A percentile compares a stretch with the other conserved stretches of the same genome.
Evolutionary conservation across 2,797 vertebrate species (phyloP).

Genomic region (Austrolebias charrua): DNA sequence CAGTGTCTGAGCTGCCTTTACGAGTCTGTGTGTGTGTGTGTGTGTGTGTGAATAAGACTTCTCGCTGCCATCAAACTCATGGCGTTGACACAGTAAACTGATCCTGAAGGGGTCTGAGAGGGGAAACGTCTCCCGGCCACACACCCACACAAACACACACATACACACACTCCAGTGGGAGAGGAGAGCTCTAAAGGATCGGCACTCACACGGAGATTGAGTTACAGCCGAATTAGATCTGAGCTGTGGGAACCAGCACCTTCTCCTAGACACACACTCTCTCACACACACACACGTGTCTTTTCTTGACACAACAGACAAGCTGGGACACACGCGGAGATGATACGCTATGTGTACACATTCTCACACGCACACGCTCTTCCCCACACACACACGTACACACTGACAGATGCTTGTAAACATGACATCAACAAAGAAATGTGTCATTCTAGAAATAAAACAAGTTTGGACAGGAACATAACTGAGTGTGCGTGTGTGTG

Average conservation of each 20-base stretch:
- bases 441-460: slow-evolving; percentile 17
- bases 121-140: slow-evolving; percentile 67
- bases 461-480: slow-evolving; percentile 50
- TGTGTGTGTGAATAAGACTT: slow-evolving; percentile 58
- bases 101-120: slow-evolving; percentile 76
- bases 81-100: slow-evolving; percentile 86
- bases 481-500: slow-evolving; percentile 2
- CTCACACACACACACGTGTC: slow-evolving; percentile 41
- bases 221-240: slow-evolving; percentile 98
- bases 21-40: slow-evolving; percentile 55
- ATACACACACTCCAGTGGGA: slow-evolving; percentile 84
- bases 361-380: slow-evolving; percentile 56
- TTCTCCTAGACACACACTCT: slow-evolving; percentile 83
- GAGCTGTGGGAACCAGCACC: slow-evolving; percentile 99
- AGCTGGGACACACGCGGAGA: slow-evolving; percentile 69
- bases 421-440: slow-evolving; percentile 15
- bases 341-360: slow-evolving; percentile 63
- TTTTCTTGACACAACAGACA: slow-evolving; percentile 61
- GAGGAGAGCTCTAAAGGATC: slow-evolving; percentile 88
- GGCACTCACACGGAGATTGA: slow-evolving; percentile 98
- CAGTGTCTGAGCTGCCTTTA: slow-evolving; percentile 39
- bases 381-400: slow-evolving; percentile 50
- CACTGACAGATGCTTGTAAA: slow-evolving; percentile 64
- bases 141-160: slow-evolving; percentile 42
- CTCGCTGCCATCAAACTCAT: slow-evolving; percentile 78